Evolutionary conservation across 1,140 invertebrate species (phyloP), one percentile per base, ranked within the genome.

Genomic region (Melipona quadrifasciata): DNA sequence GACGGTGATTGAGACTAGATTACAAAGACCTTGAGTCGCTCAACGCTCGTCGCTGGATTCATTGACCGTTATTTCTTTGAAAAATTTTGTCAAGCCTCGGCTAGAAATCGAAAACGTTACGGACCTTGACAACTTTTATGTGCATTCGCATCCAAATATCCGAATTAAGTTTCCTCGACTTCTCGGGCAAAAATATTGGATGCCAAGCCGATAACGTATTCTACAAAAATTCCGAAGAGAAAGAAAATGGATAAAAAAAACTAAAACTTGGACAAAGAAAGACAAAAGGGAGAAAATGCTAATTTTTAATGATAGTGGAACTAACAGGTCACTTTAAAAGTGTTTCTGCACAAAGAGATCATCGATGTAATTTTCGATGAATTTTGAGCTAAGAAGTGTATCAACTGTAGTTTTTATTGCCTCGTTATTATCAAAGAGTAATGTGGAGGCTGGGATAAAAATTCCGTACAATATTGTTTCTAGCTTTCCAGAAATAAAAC

Each of bases 1-100:
- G 90, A 73, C 82, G 81, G 89, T 91, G 91, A 93, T 93, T 93
- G 91, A 86, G 86, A 83, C 83, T 92, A 92, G 86, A 93, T 93
- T 93, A 75, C 85, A 90, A 92, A 93, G 92, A 55, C 92, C 92
- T 93, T 93, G 92, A 91, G 85, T 82, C 87, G 80, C 70, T 86
- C 74, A 84, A 82, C 88, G 75, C 68, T 61, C 87, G 75, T 75
- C 80, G 74, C 61, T 64, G 80, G 83, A 82, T 81, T 84, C 77
- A 82, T 67, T 72, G 53, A 80, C 81, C 68, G 77, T 86, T 86
- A 74, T 65, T 86, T 53, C 81, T 73, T 31, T 58, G 47, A 65
- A 65, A 73, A 80, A 84, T 73, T 72, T 61, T 65, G 27, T 14
- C 61, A 19, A 17, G 39, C 12, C n/a, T 34, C 61, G n/a, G 27